phyloP scores from a whole-genome alignment of 2,113 vertebrate genomes.

The Hypanus sabinus region DNA sequence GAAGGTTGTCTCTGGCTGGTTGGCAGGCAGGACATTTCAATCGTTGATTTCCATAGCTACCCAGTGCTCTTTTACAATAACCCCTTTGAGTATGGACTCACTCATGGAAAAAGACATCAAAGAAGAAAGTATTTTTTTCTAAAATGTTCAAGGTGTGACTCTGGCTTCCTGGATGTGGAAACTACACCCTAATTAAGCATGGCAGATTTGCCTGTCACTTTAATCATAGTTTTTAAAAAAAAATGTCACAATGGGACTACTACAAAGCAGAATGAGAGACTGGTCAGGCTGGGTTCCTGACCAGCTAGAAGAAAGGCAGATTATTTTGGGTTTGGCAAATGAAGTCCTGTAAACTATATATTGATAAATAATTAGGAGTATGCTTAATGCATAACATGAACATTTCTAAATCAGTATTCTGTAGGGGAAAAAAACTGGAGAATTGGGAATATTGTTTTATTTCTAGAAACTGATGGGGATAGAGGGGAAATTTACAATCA shows the following conservation, averaged over 20 bases:
- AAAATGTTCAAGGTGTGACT: background rate
- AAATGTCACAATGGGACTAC: constrained; percentile 23
- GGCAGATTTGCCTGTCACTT: constrained; percentile 34
- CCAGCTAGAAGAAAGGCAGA: constrained; percentile 26
- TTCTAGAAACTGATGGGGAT: constrained; percentile 12
- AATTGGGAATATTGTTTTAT: constrained; percentile 27
- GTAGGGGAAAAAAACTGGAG: constrained; percentile 23
- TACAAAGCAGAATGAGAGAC: background rate
- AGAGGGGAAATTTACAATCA: background rate
- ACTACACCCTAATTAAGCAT: constrained; percentile 23
- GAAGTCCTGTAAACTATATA: constrained; percentile 35
- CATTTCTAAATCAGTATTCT: constrained; percentile 35
- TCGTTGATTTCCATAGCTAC: constrained; percentile 30
- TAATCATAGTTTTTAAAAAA: constrained; percentile 29
- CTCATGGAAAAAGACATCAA: constrained; percentile 6
- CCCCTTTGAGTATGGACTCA: constrained; percentile 32
- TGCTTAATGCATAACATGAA: constrained; percentile 29
- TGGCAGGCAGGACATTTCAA: background rate
- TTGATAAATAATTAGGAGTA: constrained; percentile 33
- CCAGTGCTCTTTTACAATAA: constrained; percentile 24
- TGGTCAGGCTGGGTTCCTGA: constrained; percentile 36
- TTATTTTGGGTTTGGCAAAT: constrained; percentile 35
- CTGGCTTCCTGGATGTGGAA: constrained; percentile 19
- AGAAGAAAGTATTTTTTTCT: constrained; percentile 8
- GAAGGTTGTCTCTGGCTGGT: constrained; percentile 4